Evolutionary conservation across 2,888 invertebrate genomes (phyloP).

Genomic region (Mesopsocus fuscifrons): DNA sequence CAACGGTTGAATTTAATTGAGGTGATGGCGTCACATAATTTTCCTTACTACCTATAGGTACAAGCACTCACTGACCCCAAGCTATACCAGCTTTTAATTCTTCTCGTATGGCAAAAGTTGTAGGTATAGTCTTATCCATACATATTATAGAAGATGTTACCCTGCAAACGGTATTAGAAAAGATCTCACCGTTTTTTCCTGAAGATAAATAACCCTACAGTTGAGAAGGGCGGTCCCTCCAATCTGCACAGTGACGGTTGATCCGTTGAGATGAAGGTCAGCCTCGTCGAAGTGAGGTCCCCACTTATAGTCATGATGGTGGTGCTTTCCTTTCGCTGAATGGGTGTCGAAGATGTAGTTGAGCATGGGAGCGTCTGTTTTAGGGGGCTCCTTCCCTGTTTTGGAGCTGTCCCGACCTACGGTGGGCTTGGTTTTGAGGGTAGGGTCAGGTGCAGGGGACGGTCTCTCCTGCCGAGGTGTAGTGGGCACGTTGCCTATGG

Average conservation of each 20-base stretch:
- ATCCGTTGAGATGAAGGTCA: conserved; percentile 5
- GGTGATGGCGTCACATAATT: too few relatives aligned
- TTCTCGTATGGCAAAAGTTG: too few relatives aligned
- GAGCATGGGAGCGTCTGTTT: conserved; percentile 45
- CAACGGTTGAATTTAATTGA: too few relatives aligned
- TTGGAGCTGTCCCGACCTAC: neutral
- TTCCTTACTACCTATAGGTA: too few relatives aligned
- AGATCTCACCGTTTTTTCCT: conserved; percentile 30
- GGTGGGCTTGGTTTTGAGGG: neutral
- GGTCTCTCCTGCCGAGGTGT: neutral
- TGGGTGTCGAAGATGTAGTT: conserved; percentile 55
- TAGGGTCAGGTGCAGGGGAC: neutral
- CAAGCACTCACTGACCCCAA: too few relatives aligned
- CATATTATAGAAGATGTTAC: too few relatives aligned
- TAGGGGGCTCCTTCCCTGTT: neutral
- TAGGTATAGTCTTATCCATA: too few relatives aligned
- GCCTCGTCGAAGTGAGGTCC: conserved; percentile 6
- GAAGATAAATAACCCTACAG: conserved; percentile 30
- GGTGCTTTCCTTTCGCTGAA: conserved; percentile 47
- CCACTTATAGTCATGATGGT: conserved; percentile 31
- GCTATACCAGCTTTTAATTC: too few relatives aligned
- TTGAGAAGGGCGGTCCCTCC: conserved; percentile 32
- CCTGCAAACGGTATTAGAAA: too few relatives aligned
- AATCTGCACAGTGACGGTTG: conserved; percentile 22
- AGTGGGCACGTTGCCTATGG: conserved; percentile 4